Evolutionary conservation across 2,797 vertebrate genomes (phyloP).

Genomic region (Coracias cyanogaster): DNA sequence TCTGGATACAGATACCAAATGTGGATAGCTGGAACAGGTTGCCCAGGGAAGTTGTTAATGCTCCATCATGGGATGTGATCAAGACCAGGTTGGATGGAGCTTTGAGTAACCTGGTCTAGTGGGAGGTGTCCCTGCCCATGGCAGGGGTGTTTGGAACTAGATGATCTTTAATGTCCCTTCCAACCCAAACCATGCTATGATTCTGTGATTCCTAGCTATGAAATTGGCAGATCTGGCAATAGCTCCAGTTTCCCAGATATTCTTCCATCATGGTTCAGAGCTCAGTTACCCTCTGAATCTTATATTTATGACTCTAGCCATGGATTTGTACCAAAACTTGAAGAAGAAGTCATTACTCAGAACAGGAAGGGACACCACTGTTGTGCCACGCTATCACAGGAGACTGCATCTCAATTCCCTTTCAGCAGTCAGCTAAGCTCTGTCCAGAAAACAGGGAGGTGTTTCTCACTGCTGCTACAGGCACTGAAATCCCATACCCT

Average conservation of each 20-base stretch:
- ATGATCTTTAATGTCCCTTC: too few relatives aligned
- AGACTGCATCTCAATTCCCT: background rate
- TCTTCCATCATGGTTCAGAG: background rate
- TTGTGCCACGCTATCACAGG: fast-evolving
- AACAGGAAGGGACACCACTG: background rate
- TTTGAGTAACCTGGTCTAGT: too few relatives aligned
- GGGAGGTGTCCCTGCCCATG: too few relatives aligned
- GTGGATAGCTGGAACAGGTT: too few relatives aligned
- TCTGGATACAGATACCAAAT: too few relatives aligned
- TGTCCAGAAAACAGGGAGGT: background rate
- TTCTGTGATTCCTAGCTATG: background rate
- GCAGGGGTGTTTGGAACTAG: too few relatives aligned
- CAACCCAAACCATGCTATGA: too few relatives aligned
- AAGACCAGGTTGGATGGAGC: too few relatives aligned
- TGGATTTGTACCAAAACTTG: background rate
- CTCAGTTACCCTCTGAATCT: background rate
- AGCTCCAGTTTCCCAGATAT: background rate
- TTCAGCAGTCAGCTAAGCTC: background rate
- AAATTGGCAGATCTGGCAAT: fast-evolving
- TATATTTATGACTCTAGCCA: background rate
- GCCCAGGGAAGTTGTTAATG: too few relatives aligned
- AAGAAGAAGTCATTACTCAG: background rate
- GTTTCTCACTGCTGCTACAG: background rate
- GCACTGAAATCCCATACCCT: background rate
- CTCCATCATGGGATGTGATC: too few relatives aligned